Base-by-base conservation (phyloP, 2,797 vertebrate species). In the Acanthurus lineatus region DNA sequence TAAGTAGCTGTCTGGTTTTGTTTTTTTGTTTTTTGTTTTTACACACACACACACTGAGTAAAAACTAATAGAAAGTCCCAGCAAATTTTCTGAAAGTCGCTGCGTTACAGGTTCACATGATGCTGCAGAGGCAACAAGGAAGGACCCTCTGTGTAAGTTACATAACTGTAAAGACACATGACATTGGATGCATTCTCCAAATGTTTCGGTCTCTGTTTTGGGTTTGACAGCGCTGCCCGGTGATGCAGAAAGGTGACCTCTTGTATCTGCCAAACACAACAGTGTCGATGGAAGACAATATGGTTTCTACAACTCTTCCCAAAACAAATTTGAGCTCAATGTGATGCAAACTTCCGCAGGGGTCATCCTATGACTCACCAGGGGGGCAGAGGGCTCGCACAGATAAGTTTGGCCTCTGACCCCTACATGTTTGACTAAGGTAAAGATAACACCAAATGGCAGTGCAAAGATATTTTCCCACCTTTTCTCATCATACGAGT, bases 271-370 rank as follows among this genome's bases (percentile, higher is more conserved):
- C 78, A 82, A 89, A 80, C 68, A 77, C 69, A 86, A 78, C 84
- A 80, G 69, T 1, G 16, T 10, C 7, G 11, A 11, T 10, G 60
- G 66, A 82, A 83, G 40, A 72, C 63, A 77, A 76, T 65, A 73
- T 0, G 22, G 14, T 28, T 35, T 64, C 64, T 42, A 1, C 9
- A 1, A 47, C 53, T 38, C 63, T 86, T 85, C 79, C 66, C 60
- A 85, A 86, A 88, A 85, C 82, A 92, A 74, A 88, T 14, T 0
- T 8, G 71, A 89, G 63, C 78, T 73, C 16, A 11, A 40, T 65
- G 66, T 56, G 58, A 70, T 44, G 69, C 47, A 69, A 12, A 53
- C 53, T 17, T 64, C 76, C 67, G 61, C 61, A 60, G 48, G 51
- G 49, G 42, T 86, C 72, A 62, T 53, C 25, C 20, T 58, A 22